Evolutionary conservation across 2,888 invertebrate species (phyloP), one percentile per base, ranked within the genome.

Genomic region (Orchestes rusci): DNA sequence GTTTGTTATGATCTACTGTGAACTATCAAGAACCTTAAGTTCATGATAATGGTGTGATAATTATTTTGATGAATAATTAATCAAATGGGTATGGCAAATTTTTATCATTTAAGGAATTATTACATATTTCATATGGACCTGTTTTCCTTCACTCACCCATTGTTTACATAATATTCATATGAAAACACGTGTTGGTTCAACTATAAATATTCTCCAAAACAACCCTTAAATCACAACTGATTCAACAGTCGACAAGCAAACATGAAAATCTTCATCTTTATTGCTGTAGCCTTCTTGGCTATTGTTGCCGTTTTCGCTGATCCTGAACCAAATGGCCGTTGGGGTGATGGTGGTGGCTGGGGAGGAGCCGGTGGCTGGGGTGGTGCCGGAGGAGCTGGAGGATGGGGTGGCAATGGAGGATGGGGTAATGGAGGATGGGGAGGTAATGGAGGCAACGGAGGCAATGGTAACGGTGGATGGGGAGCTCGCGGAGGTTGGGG

Each of bases 281-380:
- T 43, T 23, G 33, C 52, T 33, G n/a, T 55, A 16, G 51, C 41
- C 46, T 27, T 52, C 12, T 35, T 54, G 45, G 53, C 51, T 13
- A 15, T 53, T 4, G 38, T 39, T 30, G 36, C 45, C 13, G 43
- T 36, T 33, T 12, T 38, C 5, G 48, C 48, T 13, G 38, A 30
- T 13, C 35, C 39, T 27, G 20, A n/a, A n/a, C n/a, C n/a, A n/a
- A n/a, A n/a, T n/a, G n/a, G n/a, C n/a, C n/a, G n/a, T n/a, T n/a
- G 40, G 7, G 33, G 30, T 13, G 34, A 35, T 34, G 34, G 39
- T 23, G 8, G 15, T 23, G 35, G 35, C 23, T 36, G n/a, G n/a
- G n/a, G n/a, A n/a, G n/a, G 42, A 12, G 30, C 16, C n/a, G 44
- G 39, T 13, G 29, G 17, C 37, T 35, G 30, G 4, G 36, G 46